Evolutionary conservation across 2,888 invertebrate species (phyloP).

Genomic region (Dugesia japonica): DNA sequence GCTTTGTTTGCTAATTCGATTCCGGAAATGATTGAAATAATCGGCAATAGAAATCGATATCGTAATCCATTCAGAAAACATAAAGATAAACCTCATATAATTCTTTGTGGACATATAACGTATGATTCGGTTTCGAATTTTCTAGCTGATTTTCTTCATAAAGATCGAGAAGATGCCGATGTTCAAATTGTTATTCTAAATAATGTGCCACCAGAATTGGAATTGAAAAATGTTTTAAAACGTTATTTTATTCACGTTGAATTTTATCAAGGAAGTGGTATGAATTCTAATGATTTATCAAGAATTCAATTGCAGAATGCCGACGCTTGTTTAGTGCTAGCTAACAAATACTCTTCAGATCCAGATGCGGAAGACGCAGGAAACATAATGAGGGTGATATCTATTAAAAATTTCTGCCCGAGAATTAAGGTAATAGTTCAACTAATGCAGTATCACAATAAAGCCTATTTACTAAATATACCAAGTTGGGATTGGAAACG

Average conservation of each 20-base stretch:
- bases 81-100: slow-evolving; percentile 99
- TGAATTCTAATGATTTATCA: slow-evolving; percentile 99
- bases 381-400: slow-evolving; percentile 99
- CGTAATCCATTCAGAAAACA: slow-evolving; percentile 99
- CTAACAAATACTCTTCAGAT: slow-evolving; percentile 99
- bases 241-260: slow-evolving; percentile 93
- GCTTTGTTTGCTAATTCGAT: slow-evolving; percentile 99
- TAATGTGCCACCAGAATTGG: slow-evolving; percentile 93
- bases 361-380: slow-evolving; percentile 99
- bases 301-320: slow-evolving; percentile 71
- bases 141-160: slow-evolving; percentile 98
- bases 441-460: slow-evolving; percentile 99
- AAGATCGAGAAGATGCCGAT: slow-evolving; percentile 97
- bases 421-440: slow-evolving; percentile 98
- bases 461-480: slow-evolving; percentile 98
- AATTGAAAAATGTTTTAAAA: slow-evolving; percentile 99
- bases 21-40: slow-evolving; percentile 98
- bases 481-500: slow-evolving; percentile 99
- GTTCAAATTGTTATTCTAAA: slow-evolving; percentile 98
- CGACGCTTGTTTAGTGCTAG: slow-evolving; percentile 93
- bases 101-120: slow-evolving; percentile 99
- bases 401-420: slow-evolving; percentile 98
- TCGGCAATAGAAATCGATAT: slow-evolving; percentile 97
- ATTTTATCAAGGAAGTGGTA: slow-evolving; percentile 96
- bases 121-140: slow-evolving; percentile 99